These are phyloP conservation scores for Apostichopus parvimensis DNA, from an alignment of 35 echinoderm and acorn worm genomes.

Conservation along the genomic window DNA sequence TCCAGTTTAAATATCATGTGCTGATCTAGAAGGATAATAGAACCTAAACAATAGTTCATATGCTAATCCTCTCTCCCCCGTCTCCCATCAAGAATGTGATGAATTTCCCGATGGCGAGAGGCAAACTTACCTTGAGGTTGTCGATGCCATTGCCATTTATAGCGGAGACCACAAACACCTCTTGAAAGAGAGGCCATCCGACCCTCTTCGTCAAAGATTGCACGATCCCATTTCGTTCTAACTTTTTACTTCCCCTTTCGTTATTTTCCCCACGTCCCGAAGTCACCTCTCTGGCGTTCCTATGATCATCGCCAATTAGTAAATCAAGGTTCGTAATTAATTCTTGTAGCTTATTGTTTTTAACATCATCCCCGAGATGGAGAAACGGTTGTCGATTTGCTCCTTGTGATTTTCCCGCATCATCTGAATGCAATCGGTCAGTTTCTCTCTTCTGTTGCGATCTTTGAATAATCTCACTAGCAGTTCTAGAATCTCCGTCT, in stretches of 20 bases:
- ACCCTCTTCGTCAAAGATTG: slow-evolving; percentile 45
- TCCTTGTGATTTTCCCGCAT: neutral
- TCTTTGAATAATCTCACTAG: neutral
- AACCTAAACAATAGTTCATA: no score
- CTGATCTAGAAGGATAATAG: no score
- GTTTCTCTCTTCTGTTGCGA: neutral
- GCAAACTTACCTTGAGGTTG: slow-evolving; percentile 73
- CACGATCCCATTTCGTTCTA: slow-evolving; percentile 4
- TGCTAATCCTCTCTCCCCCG: no score
- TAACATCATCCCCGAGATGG: slow-evolving; percentile 18
- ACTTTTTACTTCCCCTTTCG: neutral
- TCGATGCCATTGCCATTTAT: slow-evolving; percentile 71
- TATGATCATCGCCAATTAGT: neutral
- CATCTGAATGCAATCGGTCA: neutral
- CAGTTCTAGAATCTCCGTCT: neutral
- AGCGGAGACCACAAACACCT: slow-evolving; percentile 91
- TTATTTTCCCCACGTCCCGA: neutral
- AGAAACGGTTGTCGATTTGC: neutral
- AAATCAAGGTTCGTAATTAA: slow-evolving; percentile 15
- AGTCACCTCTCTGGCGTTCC: neutral
- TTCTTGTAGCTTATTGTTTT: neutral
- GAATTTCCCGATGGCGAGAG: neutral
- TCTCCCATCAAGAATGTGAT: no score
- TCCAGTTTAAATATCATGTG: no score
- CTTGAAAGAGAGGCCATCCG: slow-evolving; percentile 79